phyloP scores from a whole-genome alignment of 2,113 vertebrate species.

The Mandrillus leucophaeus region DNA sequence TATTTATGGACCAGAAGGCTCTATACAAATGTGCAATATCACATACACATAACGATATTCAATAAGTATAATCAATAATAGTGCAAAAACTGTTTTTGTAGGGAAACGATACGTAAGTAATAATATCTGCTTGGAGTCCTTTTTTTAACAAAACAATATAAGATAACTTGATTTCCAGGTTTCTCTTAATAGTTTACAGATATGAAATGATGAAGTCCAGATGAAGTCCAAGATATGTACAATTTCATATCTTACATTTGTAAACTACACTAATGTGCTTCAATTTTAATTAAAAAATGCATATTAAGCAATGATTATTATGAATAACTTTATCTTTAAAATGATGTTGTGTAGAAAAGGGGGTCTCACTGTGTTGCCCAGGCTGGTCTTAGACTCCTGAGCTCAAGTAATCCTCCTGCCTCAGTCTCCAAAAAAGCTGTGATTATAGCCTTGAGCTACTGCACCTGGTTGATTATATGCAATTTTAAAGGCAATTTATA shows the following conservation, averaged over 20 bases:
- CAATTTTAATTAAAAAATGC: slow-evolving; percentile 62
- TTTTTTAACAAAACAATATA: background rate
- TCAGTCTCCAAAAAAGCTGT: too few species aligned
- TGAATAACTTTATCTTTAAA: background rate
- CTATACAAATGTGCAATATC: background rate
- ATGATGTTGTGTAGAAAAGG: too few species aligned
- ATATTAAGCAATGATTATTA: slow-evolving; percentile 43
- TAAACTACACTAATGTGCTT: slow-evolving; percentile 11
- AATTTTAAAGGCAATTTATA: slow-evolving; percentile 48
- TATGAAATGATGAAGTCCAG: background rate
- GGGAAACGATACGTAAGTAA: background rate
- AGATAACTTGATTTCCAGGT: background rate
- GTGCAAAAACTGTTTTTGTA: background rate
- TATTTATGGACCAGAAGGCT: background rate
- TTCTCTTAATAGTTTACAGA: background rate
- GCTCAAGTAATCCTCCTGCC: too few species aligned
- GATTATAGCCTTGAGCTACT: too few species aligned
- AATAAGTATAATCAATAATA: background rate
- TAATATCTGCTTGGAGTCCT: background rate
- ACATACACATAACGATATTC: background rate
- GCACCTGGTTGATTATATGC: too few species aligned
- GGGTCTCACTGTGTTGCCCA: too few species aligned
- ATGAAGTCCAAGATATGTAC: too few species aligned
- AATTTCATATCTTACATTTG: background rate
- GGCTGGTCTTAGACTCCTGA: too few species aligned